Evolutionary conservation across 1,140 invertebrate genomes (phyloP).

Genomic region (Diploscapter pachys): DNA sequence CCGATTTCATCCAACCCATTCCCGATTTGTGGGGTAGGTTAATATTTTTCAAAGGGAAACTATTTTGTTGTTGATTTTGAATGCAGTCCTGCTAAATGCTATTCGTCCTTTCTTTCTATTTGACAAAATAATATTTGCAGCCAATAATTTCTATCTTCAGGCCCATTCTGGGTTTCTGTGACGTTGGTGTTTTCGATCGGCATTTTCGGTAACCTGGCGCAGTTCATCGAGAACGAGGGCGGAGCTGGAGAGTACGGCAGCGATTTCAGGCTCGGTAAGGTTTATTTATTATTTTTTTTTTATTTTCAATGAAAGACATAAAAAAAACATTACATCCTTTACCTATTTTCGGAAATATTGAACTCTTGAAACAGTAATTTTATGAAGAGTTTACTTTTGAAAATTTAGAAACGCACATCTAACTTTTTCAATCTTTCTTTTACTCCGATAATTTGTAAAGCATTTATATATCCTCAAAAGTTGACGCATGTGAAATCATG

Average conservation of each 20-base stretch:
- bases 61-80: neutral
- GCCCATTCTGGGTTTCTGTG: slow-evolving; percentile 92
- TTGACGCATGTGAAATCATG: no score
- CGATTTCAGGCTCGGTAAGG: slow-evolving; percentile 30
- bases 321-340: no score
- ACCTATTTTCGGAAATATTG: no score
- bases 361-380: no score
- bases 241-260: slow-evolving; percentile 26
- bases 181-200: slow-evolving; percentile 88
- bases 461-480: no score
- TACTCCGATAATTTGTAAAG: no score
- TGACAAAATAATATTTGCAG: neutral
- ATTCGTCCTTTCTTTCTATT: neutral
- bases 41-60: slow-evolving; percentile 3
- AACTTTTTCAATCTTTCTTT: no score
- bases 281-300: neutral
- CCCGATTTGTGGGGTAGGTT: slow-evolving; percentile 81
- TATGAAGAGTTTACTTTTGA: no score
- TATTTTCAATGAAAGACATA: no score
- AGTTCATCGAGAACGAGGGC: slow-evolving; percentile 70
- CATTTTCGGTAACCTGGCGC: slow-evolving; percentile 85
- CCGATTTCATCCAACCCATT: slow-evolving; percentile 78
- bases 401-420: no score
- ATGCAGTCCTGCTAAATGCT: neutral
- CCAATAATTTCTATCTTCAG: slow-evolving; percentile 53